Percentiles rank a stretch among this genome's conserved stretches.
These are phyloP conservation scores for Cepphus grylle DNA, from an alignment of 2,113 vertebrate species.

Conservation along the genomic window DNA sequence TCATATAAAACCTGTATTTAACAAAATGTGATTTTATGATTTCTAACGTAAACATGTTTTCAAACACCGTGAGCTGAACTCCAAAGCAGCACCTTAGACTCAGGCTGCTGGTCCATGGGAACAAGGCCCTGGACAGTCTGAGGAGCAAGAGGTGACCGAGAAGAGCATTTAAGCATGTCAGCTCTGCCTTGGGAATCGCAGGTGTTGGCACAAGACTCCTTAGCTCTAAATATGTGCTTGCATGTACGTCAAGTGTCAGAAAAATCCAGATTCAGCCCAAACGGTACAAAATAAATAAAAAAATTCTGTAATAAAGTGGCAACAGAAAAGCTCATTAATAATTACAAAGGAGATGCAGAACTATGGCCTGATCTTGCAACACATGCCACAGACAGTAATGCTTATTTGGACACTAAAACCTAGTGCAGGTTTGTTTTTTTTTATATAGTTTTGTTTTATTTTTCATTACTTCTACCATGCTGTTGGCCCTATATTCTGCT, in stretches of 20 bases:
- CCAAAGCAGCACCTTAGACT: not conserved
- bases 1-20: not conserved
- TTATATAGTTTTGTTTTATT: not conserved
- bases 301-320: not conserved
- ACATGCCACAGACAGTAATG: rapidly evolving
- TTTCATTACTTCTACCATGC: not conserved
- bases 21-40: not conserved
- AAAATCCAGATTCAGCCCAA: not conserved
- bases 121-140: not conserved
- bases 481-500: not conserved
- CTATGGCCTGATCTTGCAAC: not conserved
- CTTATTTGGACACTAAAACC: not conserved
- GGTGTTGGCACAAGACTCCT: not conserved
- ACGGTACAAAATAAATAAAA: not conserved
- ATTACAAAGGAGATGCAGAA: not conserved
- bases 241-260: not conserved
- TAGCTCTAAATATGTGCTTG: not conserved
- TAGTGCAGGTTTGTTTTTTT: not conserved
- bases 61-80: not conserved
- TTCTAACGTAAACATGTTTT: not conserved
- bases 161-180: not conserved
- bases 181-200: not conserved
- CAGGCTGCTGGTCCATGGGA: not conserved
- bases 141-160: not conserved
- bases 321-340: not conserved